phyloP scores from a whole-genome alignment of 1,140 invertebrate species.

The Latrodectus geometricus region DNA sequence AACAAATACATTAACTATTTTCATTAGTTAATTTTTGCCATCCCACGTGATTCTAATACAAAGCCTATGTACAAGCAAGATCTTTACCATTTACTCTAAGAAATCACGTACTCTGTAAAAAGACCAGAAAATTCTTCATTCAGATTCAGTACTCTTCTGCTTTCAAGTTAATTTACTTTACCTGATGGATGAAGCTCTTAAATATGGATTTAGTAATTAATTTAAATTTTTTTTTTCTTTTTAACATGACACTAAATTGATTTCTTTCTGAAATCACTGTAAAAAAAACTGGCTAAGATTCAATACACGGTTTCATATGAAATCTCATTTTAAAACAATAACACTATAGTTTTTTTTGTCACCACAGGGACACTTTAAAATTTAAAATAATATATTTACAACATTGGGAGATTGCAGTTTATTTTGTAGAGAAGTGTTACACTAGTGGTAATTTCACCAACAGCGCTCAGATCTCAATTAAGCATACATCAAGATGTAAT shows the following conservation, averaged over 20 bases:
- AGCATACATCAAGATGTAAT: slow-evolving; percentile 44
- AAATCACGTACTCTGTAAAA: slow-evolving; percentile 40
- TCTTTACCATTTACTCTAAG: slow-evolving; percentile 32
- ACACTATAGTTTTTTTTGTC: slow-evolving; percentile 11
- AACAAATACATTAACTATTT: slow-evolving; percentile 60
- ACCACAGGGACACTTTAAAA: slow-evolving; percentile 19
- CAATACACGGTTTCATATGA: slow-evolving; percentile 1
- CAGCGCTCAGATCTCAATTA: slow-evolving; percentile 50
- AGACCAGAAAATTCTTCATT: slow-evolving; percentile 18
- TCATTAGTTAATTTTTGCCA: slow-evolving; percentile 58
- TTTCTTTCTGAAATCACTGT: slow-evolving; percentile 16
- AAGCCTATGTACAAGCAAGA: slow-evolving; percentile 62
- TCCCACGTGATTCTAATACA: slow-evolving; percentile 61
- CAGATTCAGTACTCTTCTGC: slow-evolving; percentile 16
- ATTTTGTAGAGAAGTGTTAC: slow-evolving; percentile 19
- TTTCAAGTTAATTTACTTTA: slow-evolving; percentile 51
- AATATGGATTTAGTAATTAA: slow-evolving; percentile 16
- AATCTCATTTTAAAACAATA: slow-evolving; percentile 32
- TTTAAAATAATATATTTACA: slow-evolving; percentile 56
- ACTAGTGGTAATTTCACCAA: slow-evolving; percentile 26
- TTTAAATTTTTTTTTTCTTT: neutral
- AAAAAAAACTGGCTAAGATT: slow-evolving; percentile 48
- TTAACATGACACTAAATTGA: slow-evolving; percentile 5
- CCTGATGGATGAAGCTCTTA: slow-evolving; percentile 45
- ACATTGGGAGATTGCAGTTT: slow-evolving; percentile 31